Base-by-base conservation (phyloP, 2,113 vertebrate genomes). In the Carassius gibelio region DNA sequence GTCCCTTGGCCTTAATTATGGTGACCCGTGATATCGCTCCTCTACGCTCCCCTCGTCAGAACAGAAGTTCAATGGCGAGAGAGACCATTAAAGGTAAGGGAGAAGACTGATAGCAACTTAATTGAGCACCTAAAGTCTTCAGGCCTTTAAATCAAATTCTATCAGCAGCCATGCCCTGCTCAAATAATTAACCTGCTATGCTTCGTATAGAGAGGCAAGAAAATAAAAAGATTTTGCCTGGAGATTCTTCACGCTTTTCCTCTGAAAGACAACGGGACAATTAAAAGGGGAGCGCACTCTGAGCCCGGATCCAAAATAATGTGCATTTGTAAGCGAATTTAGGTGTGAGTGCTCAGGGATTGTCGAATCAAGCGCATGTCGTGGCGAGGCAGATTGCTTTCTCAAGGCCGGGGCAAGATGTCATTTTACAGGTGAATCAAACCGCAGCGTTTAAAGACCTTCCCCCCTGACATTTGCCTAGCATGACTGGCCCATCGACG, bases 1-100 rank as follows among this genome's bases (percentile, higher is more conserved):
- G 95, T 97, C 97, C 96, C 97, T 94, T 95, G 96, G 95, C 96
- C 95, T 97, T 98, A 98, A 98, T 99, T 98, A 97, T 95, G 93
- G 94, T 96, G 96, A 98, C 96, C 96, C 91, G 93, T 93, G 94
- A 94, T 96, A 95, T 96, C 93, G 75, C 62, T 36, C 17, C 90
- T 90, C 66, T 76, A 34, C 42, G 38, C 66, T 75, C 66, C 75
- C 96, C 94, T 96, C 93, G 93, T 93, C 91, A 80, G 94, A 93
- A 93, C 95, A 94, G 93, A 95, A 96, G 96, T 96, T 97, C 96
- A 96, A 95, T 95, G 96, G 95, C 95, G 95, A 90, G 94, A 94
- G 94, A 96, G 95, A 94, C 96, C 96, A 97, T 99, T 99, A 97
- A 95, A 96, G 96, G 96, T 96, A 95, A 95, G 95, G 95, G 95